These are phyloP conservation scores for Bos taurus DNA, from an alignment of 2,113 vertebrate species.

Conservation along the genomic window DNA sequence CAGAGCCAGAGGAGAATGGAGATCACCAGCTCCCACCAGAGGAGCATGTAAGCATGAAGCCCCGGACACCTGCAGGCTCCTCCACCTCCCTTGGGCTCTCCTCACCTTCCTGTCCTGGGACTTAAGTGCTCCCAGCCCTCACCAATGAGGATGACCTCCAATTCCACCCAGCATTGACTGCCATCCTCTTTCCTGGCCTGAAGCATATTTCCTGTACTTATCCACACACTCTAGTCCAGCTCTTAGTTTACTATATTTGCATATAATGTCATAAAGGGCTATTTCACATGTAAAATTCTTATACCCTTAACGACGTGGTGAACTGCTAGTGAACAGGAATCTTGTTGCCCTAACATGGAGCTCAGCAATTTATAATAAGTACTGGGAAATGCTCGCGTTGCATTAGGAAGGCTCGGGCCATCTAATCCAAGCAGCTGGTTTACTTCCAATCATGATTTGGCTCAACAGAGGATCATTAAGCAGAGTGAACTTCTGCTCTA, in stretches of 20 bases:
- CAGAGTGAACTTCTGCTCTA: neutral
- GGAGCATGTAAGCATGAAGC: neutral
- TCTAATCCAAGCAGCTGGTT: neutral
- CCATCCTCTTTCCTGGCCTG: neutral
- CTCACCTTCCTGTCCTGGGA: neutral
- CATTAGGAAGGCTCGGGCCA: neutral
- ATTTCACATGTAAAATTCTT: neutral
- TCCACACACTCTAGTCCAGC: neutral
- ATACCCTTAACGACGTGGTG: neutral
- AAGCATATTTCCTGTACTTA: rapidly evolving
- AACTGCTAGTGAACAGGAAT: neutral
- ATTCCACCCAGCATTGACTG: neutral
- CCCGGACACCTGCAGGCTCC: neutral
- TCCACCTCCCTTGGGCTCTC: neutral
- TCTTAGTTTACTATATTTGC: neutral
- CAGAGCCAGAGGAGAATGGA: neutral
- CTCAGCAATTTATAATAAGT: rapidly evolving
- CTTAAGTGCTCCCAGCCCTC: neutral
- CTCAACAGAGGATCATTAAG: neutral
- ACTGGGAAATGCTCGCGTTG: neutral
- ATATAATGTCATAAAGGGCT: neutral
- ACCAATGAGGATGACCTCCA: neutral
- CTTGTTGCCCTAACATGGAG: neutral
- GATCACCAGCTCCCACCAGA: neutral
- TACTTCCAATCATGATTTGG: neutral